Conservation (phyloP, 1,140 invertebrate genomes). For the Paraescarpia echinospica region DNA sequence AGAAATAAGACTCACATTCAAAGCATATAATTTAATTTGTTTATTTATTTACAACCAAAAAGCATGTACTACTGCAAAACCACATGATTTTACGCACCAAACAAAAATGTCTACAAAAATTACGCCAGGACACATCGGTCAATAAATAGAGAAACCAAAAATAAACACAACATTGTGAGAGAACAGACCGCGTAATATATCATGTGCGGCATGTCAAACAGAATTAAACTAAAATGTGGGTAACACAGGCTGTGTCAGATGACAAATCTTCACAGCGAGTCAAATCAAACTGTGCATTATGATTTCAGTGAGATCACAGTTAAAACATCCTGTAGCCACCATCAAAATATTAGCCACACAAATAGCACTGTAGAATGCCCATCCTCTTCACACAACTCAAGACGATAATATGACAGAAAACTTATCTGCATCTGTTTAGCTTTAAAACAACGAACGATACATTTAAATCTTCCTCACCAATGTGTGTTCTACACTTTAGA, state of each 20-base stretch:
- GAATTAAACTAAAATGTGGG: too few species aligned
- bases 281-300: not conserved
- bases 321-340: not conserved
- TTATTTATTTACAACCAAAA: not conserved
- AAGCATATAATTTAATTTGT: not conserved
- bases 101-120: not conserved
- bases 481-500: not conserved
- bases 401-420: not conserved
- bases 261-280: not conserved
- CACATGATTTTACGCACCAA: constrained; percentile 1
- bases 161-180: not conserved
- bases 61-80: not conserved
- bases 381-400: not conserved
- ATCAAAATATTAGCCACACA: not conserved
- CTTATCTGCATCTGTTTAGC: not conserved
- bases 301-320: not conserved
- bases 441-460: not conserved
- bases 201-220: too few species aligned
- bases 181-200: not conserved
- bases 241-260: not conserved
- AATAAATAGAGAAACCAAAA: not conserved
- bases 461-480: not conserved
- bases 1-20: not conserved
- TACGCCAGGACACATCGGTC: not conserved
- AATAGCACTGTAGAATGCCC: not conserved